phyloP scores from a whole-genome alignment of 1,140 invertebrate genomes.

The Tetraneura akinire region DNA sequence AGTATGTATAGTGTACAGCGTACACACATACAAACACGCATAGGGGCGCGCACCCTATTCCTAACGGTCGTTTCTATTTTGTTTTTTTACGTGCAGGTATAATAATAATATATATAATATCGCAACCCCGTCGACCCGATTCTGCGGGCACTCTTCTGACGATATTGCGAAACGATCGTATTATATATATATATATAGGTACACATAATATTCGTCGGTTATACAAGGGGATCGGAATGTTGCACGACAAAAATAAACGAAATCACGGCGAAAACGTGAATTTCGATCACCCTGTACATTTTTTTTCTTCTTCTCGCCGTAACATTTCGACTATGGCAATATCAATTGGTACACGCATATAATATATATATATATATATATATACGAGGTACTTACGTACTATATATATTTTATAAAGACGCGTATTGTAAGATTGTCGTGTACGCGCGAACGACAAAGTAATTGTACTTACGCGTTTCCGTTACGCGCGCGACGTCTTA shows the following conservation, averaged over 20 bases:
- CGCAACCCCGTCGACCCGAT: background rate
- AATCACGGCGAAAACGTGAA: too few relatives aligned
- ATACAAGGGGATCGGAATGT: too few relatives aligned
- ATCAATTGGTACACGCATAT: too few relatives aligned
- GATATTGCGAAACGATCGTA: constrained; percentile 38
- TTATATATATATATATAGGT: background rate
- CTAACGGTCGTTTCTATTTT: constrained; percentile 47
- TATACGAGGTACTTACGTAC: too few relatives aligned
- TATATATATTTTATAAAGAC: too few relatives aligned
- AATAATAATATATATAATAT: background rate
- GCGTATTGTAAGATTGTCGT: too few relatives aligned
- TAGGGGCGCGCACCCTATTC: constrained; percentile 42
- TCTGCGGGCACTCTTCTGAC: constrained; percentile 29
- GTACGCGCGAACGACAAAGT: too few relatives aligned
- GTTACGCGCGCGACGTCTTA: background rate
- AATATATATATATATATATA: too few relatives aligned
- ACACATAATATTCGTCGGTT: too few relatives aligned
- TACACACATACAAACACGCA: background rate
- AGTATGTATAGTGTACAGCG: background rate
- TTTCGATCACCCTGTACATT: too few relatives aligned
- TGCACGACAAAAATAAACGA: too few relatives aligned
- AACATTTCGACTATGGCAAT: too few relatives aligned
- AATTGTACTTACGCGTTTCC: background rate
- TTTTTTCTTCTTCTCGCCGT: background rate
- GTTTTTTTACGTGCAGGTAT: background rate